These are phyloP conservation scores for Lydus trimaculatus DNA, from an alignment of 2,888 invertebrate genomes.

Conservation along the genomic window DNA sequence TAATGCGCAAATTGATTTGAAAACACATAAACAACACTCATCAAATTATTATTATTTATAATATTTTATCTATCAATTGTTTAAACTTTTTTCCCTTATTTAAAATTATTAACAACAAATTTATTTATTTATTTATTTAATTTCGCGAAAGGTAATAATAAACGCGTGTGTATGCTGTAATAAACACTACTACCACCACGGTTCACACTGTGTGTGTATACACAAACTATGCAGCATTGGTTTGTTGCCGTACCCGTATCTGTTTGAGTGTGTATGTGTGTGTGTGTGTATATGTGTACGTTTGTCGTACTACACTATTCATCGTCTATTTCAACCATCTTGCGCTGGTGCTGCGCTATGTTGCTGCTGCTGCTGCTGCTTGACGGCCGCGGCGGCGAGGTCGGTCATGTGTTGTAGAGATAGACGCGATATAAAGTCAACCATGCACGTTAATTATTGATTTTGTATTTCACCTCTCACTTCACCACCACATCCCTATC, in stretches of 20 bases:
- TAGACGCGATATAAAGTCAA: conserved; percentile 34
- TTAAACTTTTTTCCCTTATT: too few relatives aligned
- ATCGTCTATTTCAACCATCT: conserved; percentile 50
- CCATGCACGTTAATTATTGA: not conserved
- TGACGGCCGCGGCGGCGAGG: conserved; percentile 42
- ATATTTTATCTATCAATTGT: not conserved
- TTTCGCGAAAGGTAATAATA: not conserved
- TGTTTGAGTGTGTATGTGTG: not conserved
- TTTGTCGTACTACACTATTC: conserved; percentile 17
- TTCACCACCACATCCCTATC: not conserved
- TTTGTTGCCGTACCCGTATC: not conserved
- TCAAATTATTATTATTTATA: too few relatives aligned
- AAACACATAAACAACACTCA: not conserved
- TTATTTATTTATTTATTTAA: not conserved
- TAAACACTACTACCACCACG: not conserved
- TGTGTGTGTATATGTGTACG: not conserved
- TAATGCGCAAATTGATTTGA: conserved; percentile 7
- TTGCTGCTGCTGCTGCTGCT: not conserved
- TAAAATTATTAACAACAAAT: not conserved
- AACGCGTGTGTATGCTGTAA: not conserved
- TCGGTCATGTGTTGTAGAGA: conserved; percentile 56
- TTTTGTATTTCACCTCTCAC: too few relatives aligned
- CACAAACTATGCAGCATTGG: not conserved
- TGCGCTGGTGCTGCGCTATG: conserved; percentile 20
- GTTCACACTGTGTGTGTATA: not conserved